Conservation (phyloP, 30 jellyfish, hydroid and myxozoan species). For the Mastigias papua region DNA sequence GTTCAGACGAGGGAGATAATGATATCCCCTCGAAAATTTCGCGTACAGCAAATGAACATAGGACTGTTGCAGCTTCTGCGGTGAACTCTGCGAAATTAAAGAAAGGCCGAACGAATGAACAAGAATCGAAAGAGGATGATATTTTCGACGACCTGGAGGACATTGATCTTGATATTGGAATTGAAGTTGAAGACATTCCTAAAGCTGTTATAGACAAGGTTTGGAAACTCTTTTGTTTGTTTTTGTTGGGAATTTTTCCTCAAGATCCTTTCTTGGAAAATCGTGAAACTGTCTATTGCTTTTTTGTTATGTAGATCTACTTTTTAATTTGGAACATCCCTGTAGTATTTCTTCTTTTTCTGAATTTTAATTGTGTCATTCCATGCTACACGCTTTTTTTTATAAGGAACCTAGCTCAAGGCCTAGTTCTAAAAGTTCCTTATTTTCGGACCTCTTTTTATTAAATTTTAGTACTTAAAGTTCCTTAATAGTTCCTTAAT, state of each 20-base stretch:
- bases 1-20: background rate
- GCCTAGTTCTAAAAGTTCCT: too few species aligned
- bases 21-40: conserved; percentile 1
- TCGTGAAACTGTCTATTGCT: too few species aligned
- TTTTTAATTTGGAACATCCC: too few species aligned
- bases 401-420: too few species aligned
- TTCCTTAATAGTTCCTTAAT: too few species aligned
- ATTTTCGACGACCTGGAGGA: conserved; percentile 47
- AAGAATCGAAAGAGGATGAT: background rate
- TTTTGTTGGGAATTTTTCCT: background rate
- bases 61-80: background rate
- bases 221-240: background rate
- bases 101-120: background rate
- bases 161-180: conserved; percentile 74
- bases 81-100: background rate
- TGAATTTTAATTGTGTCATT: too few species aligned
- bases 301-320: too few species aligned
- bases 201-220: conserved; percentile 1
- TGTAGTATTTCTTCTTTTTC: too few species aligned
- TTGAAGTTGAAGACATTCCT: conserved; percentile 68
- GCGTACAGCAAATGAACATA: conserved; percentile 7
- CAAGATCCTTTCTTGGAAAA: too few species aligned
- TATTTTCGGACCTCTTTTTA: too few species aligned
- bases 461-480: too few species aligned
- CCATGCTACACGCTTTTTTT: too few species aligned